Conservation (phyloP, 2,888 invertebrate species). For the Ennomos quercinarius region DNA sequence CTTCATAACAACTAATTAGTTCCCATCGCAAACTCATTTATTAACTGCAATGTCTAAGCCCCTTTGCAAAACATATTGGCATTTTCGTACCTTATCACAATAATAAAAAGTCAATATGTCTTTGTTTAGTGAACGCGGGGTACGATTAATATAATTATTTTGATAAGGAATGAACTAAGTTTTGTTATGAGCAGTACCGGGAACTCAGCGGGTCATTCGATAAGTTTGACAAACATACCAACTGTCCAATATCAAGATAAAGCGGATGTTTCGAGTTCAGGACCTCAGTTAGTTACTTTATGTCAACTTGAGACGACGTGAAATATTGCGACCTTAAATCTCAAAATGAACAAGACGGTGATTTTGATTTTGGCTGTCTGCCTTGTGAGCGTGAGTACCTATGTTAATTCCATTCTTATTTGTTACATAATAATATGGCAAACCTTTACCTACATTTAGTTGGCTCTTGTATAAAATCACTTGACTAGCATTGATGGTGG, state of each 20-base stretch:
- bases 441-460: too few species aligned
- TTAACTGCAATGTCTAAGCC: slow-evolving; percentile 49
- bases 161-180: slow-evolving; percentile 6
- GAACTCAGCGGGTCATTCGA: slow-evolving; percentile 56
- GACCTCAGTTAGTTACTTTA: slow-evolving; percentile 48
- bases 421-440: too few species aligned
- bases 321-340: too few species aligned
- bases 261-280: slow-evolving; percentile 33
- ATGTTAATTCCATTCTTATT: too few species aligned
- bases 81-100: slow-evolving; percentile 9
- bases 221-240: slow-evolving; percentile 49
- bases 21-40: slow-evolving; percentile 51
- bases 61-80: slow-evolving; percentile 2
- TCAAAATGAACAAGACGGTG: neutral
- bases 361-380: neutral
- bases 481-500: too few species aligned
- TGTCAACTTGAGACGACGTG: slow-evolving; percentile 47
- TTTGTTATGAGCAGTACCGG: slow-evolving; percentile 24
- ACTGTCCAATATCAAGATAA: slow-evolving; percentile 47
- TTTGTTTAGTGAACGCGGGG: neutral
- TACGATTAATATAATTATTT: neutral
- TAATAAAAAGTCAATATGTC: neutral
- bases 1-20: slow-evolving; percentile 20
- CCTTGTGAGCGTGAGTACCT: slow-evolving; percentile 5
- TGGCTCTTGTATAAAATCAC: too few species aligned